A percentile compares a stretch with the other conserved stretches of the same genome.
Conservation (phyloP, 2,113 vertebrate genomes). For the Leiothrix lutea region DNA sequence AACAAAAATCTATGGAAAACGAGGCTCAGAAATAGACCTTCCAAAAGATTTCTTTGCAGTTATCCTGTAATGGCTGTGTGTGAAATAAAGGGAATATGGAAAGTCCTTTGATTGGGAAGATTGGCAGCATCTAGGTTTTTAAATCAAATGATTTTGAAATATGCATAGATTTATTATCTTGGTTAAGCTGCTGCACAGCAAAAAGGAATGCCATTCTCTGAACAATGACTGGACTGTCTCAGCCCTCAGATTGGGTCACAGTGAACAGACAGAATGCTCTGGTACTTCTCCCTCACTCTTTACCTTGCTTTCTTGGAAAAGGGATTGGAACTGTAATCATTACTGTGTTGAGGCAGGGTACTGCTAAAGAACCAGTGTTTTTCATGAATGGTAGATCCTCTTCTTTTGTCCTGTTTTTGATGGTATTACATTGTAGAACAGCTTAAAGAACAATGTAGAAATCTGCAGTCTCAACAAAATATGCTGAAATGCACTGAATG, state of each 20-base stretch:
- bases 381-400: background rate
- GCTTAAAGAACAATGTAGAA: background rate
- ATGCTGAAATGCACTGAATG: background rate
- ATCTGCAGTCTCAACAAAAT: background rate
- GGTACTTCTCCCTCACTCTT: background rate
- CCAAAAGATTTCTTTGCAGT: background rate
- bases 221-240: slow-evolving; percentile 1
- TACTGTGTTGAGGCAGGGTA: background rate
- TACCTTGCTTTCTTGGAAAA: background rate
- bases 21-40: background rate
- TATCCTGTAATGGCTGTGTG: background rate
- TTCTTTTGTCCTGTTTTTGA: background rate
- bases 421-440: background rate
- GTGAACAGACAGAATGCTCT: background rate
- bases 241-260: slow-evolving; percentile 23
- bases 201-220: slow-evolving; percentile 2
- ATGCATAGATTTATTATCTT: slow-evolving; percentile 2
- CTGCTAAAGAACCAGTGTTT: background rate
- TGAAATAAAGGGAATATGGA: background rate
- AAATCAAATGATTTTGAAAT: slow-evolving; percentile 13
- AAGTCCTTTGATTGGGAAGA: background rate
- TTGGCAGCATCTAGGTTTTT: background rate
- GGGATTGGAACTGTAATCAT: background rate
- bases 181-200: background rate
- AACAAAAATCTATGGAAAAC: background rate